Evolutionary conservation across 2,113 vertebrate genomes (phyloP), one percentile per base, ranked within the genome.

Genomic region (Tychaedon coryphoeus): DNA sequence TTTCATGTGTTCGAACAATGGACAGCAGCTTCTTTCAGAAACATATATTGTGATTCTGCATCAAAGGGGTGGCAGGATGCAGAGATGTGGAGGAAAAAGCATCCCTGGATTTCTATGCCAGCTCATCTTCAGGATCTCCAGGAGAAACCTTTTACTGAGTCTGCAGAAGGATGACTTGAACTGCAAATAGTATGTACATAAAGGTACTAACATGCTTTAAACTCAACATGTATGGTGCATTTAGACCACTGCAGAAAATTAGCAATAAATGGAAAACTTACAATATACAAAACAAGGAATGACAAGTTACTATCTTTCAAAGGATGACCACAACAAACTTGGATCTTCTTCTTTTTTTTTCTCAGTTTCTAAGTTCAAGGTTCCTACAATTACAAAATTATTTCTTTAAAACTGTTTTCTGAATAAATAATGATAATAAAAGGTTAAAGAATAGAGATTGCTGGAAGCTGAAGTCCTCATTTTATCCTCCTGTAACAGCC

Each of bases 221-320:
- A 65, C 74, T 87, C 73, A 94, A 86, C 16, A 31, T 28, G 53
- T 38, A 76, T 83, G 57, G 60, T 93, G 77, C 40, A 10, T 86
- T 96, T 93, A 90, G 42, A 92, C 77, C 84, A 84, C 76, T 36
- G 58, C 75, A 96, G 95, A 93, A 96, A 96, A 97, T 96, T 69
- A 96, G 95, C 19, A 85, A 88, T 92, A 96, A 97, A 94, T 86
- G 90, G 71, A 80, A 65, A 97, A 97, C 83, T 96, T 96, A 92
- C 86, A 93, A 76, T 83, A 85, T 87, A 50, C 76, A 94, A 95
- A 97, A 93, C 73, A 48, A 73, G 79, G 95, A 95, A 95, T 90
- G 96, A 69, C 95, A 95, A 48, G 61, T 88, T 79, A 74, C 93
- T 84, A 16, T 94, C 76, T 97, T 95, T 95, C 50, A 47, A 93